Evolutionary conservation across 2,797 vertebrate genomes (phyloP), one percentile per base, ranked within the genome.

Genomic region (Miichthys miiuy): DNA sequence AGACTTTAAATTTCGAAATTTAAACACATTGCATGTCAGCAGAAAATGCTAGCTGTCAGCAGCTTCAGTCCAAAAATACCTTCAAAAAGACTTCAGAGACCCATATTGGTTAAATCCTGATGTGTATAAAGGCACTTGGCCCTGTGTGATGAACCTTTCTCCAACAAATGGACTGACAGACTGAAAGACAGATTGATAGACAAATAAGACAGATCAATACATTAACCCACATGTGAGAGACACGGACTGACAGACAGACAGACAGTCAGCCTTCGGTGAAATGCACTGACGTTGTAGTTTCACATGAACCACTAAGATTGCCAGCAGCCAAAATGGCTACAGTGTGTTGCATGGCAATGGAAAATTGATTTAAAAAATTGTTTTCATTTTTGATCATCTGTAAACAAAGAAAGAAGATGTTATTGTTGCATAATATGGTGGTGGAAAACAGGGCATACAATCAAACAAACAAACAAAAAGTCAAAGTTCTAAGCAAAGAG

Each of bases 231-330:
- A 72, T 79, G 96, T 86, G 68, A 87, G 75, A 83, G 75, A 89
- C 95, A 95, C 79, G 87, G 73, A 92, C 85, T 76, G 95, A 95
- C 92, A 96, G 92, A 94, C 82, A 90, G 95, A 97, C 96, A 90
- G 92, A 94, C 96, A 89, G 95, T 94, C 94, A 95, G 92, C 96
- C 96, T 96, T 96, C 92, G 93, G 96, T 97, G 94, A 95, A 96
- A 97, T 97, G 96, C 96, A 96, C 94, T 95, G 88, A 93, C 89
- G 97, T 97, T 97, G 97, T 98, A 97, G 96, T 97, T 99, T 97
- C 98, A 99, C 98, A 98, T 97, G 97, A 96, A 97, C 93, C 90
- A 23, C 72, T 83, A 93, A 92, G 92, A 78, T 55, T 71, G 38
- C 70, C 69, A 77, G 13, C 16, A 82, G 78, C 55, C 79, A 77